Evolutionary conservation across 2,888 invertebrate genomes (phyloP), one percentile per base, ranked within the genome.

Genomic region (Mystacides longicornis): DNA sequence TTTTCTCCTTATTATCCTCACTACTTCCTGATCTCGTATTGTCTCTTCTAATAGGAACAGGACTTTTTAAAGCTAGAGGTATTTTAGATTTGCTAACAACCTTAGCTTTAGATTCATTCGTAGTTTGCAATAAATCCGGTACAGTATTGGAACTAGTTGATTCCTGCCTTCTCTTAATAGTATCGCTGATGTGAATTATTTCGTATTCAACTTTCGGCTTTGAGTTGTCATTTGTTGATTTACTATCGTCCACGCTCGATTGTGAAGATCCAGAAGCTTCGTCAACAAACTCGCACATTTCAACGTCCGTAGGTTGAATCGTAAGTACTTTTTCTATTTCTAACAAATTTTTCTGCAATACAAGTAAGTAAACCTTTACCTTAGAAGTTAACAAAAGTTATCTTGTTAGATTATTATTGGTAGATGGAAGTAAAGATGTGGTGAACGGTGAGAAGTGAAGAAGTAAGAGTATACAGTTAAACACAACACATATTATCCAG

Each of bases 141-240:
- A 70, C 62, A 37, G 74, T 67, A 56, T 69, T 65, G 42, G 65
- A 69, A 3, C 37, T 16, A 63, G 79, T 74, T 62, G 72, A 71
- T 65, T 80, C 79, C 60, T 79, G 69, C 18, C 78, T 73, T 55
- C 84, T 75, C 64, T 82, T 80, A 60, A 85, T 82, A 3, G 84
- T 83, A 68, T 82, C 81, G 54, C 81, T 81, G 18, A 77, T 72
- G 48, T 79, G 68, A 53, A 83, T 78, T 63, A 78, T 78, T 68
- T 82, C 81, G 64, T 80, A 80, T 61, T 78, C 78, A 54, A 67
- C 65, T 63, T 66, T 68, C 20, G 67, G 54, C 43, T 54, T 56
- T 21, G 23, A 14, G 3, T 27, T 23, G 2, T 20, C 23, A 20
- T 27, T 23, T 14, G 45, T 22, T 31, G 19, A 18, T 37, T 37